Evolutionary conservation across 2,113 vertebrate species (phyloP), one percentile per base, ranked within the genome.

Genomic region (Panthera uncia): DNA sequence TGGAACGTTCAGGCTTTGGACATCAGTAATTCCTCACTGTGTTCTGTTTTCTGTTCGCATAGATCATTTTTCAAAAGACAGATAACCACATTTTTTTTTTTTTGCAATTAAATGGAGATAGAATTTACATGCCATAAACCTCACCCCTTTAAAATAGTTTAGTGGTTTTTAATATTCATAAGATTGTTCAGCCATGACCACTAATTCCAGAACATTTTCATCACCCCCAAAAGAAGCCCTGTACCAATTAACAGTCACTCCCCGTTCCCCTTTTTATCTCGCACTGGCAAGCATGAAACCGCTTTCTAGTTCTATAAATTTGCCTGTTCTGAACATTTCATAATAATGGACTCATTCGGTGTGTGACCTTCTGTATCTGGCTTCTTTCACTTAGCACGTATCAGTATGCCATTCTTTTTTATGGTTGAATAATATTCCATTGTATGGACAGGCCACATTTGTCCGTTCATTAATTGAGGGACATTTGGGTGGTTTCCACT

Each of bases 141-240:
- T 48, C 11, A 23, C 33, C 27, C 16, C 50, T 66, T 65, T 50
- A 65, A 55, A 63, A 50, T 14, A n/a, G 2, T 85, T 88, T 29
- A 68, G 33, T 84, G 48, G 13, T 52, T 86, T 97, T 95, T 80
- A 79, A 69, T 52, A 88, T 63, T 79, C 12, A n/a, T 12, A 73
- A 86, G 29, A 1, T 86, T 68, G 23, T 78, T 55, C 19, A 76
- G 0, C 52, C n/a, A n/a, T 57, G 79, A 82, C 14, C 45, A 65
- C 73, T 95, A 29, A 83, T 83, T 94, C n/a, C 48, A 88, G 55
- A 74, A 63, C 25, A 68, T 92, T 90, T 73, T 85, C 36, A n/a
- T 85, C 68, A 61, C 61, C 63, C 73, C 52, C 25, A 14, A 57
- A 55, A 84, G 25, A 73, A 95, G 73, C 48, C 9, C 25, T 15